Evolutionary conservation across 1,140 invertebrate genomes (phyloP).

Genomic region (Hypothenemus hampei): DNA sequence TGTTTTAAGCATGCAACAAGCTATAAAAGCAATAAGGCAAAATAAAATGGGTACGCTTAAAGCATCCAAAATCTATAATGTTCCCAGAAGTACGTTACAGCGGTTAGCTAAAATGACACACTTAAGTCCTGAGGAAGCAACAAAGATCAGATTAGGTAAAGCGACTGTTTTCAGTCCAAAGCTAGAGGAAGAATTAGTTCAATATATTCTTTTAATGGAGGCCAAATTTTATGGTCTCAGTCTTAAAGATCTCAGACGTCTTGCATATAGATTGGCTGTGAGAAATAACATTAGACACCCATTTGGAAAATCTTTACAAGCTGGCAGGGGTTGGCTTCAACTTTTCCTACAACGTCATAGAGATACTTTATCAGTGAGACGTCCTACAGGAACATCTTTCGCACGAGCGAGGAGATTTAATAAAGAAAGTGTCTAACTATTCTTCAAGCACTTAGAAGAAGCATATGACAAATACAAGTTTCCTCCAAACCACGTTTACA

Average conservation of each 20-base stretch:
- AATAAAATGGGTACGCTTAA: not conserved
- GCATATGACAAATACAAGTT: slow-evolving; percentile 19
- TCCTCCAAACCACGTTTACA: slow-evolving; percentile 39
- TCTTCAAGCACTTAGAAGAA: too few species aligned
- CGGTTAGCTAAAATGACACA: not conserved
- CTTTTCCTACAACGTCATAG: not conserved
- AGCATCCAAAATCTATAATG: slow-evolving; percentile 9
- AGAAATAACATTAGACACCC: not conserved
- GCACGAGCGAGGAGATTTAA: slow-evolving; percentile 2
- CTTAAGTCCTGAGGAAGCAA: not conserved
- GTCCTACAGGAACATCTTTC: slow-evolving; percentile 17
- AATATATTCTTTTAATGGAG: slow-evolving; percentile 15
- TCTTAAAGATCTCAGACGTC: slow-evolving; percentile 12
- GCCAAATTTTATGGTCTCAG: slow-evolving; percentile 8
- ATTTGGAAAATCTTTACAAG: too few species aligned
- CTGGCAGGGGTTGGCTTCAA: too few species aligned
- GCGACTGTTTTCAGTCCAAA: slow-evolving; percentile 6
- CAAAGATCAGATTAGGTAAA: not conserved
- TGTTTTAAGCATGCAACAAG: not conserved
- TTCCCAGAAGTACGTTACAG: slow-evolving; percentile 2
- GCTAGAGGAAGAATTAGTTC: slow-evolving; percentile 10
- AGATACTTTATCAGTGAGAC: not conserved
- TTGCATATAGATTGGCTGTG: too few species aligned
- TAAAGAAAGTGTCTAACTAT: slow-evolving; percentile 7
- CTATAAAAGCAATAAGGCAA: not conserved